Conservation (phyloP, 2,888 invertebrate genomes). For the Corbicula japonica region DNA sequence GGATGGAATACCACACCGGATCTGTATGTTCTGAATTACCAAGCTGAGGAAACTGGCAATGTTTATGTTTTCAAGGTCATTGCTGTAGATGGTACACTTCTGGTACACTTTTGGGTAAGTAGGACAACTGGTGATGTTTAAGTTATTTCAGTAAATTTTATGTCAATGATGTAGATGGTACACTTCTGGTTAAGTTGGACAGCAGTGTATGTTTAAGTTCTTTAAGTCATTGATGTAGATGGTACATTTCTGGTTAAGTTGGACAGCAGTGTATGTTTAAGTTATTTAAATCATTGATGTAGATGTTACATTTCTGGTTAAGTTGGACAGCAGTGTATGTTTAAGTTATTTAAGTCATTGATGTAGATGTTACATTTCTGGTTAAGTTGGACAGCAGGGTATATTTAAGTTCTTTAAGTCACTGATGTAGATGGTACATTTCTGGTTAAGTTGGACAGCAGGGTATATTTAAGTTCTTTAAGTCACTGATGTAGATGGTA, state of each 20-base stretch:
- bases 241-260: slow-evolving; percentile 76
- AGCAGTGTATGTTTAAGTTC: background rate
- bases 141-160: too few relatives aligned
- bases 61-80: slow-evolving; percentile 74
- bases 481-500: background rate
- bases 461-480: too few relatives aligned
- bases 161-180: too few relatives aligned
- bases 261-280: background rate
- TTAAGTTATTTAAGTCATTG: background rate
- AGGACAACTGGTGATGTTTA: background rate
- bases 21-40: slow-evolving; percentile 92
- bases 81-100: slow-evolving; percentile 68
- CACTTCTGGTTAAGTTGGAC: slow-evolving; percentile 74
- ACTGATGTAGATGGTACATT: background rate
- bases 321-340: background rate
- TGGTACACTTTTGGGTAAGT: slow-evolving; percentile 78
- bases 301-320: background rate
- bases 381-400: too few relatives aligned
- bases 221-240: too few relatives aligned
- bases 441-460: too few relatives aligned
- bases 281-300: background rate
- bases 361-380: background rate
- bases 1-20: slow-evolving; percentile 91
- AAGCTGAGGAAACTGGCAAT: slow-evolving; percentile 82
- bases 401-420: too few relatives aligned